Base-by-base conservation (phyloP, 2,797 vertebrate genomes). In the Alauda arvensis region DNA sequence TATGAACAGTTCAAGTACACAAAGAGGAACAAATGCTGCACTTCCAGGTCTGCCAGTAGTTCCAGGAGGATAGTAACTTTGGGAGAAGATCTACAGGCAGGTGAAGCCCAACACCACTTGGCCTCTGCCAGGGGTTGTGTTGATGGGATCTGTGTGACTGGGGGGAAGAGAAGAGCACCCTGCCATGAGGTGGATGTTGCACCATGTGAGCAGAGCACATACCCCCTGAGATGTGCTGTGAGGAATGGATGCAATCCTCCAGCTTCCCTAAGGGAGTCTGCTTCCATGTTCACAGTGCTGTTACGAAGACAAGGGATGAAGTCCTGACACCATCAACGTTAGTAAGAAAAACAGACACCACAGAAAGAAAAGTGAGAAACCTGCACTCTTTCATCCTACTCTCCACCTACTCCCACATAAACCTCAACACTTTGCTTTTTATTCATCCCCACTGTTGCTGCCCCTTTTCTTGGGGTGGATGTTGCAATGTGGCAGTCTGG, bases 241-340 rank as follows among this genome's bases (percentile, higher is more conserved):
- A 56, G 6, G 29, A 63, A 67, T 33, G 21, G 16, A 61, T 21
- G 9, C 1, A 2, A 19, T 37, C 11, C n/a, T 59, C 8, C 49
- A 59, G 18, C 10, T 87, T 24, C 6, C 9, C 18, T 3, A 1
- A 37, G 28, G 33, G 40, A 67, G 7, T n/a, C 24, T 55, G 18
- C 63, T 66, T 66, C 46, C 26, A n/a, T 0, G 0, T 12, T 34
- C 60, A 57, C 26, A 34, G 7, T 49, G 55, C 15, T 1, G 0
- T 48, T 49, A 49, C 12, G 37, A 74, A 49, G 25, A 63, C 12
- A 24, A 70, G 21, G 29, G 31, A 53, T 5, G 4, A 85, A 80
- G 26, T 49, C 59, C 39, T 83, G n/a, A 26, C 23, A 46, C 17
- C 11, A n/a, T 8, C 55, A 68, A 34, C 0, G 0, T 31, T 18